Percentiles rank a stretch among this genome's conserved stretches.
Conservation (phyloP, 1,140 invertebrate species). For the Drosophila asahinai region DNA sequence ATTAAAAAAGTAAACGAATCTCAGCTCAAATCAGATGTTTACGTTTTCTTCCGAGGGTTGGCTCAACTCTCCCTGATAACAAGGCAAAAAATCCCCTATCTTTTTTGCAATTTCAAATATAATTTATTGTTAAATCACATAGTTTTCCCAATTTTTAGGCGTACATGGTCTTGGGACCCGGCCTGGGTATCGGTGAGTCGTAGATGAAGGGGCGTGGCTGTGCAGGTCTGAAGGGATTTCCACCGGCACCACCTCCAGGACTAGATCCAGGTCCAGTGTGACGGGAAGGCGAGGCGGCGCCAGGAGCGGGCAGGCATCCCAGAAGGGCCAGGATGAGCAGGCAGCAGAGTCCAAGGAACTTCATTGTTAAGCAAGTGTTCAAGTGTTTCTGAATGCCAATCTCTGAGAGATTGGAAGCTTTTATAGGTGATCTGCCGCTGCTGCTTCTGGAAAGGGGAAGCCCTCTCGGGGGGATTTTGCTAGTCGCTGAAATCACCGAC, state of each 20-base stretch:
- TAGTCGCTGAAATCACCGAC: conserved; percentile 45
- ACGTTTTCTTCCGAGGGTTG: neutral
- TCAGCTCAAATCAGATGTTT: neutral
- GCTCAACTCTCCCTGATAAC: conserved; percentile 8
- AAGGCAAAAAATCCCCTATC: neutral
- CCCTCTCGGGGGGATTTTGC: conserved; percentile 40
- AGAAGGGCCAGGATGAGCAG: conserved; percentile 43
- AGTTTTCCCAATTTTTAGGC: conserved; percentile 35
- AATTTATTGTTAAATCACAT: conserved; percentile 18
- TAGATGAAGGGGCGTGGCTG: conserved; percentile 49
- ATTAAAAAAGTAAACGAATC: conserved; percentile 6
- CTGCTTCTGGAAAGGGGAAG: conserved; percentile 30
- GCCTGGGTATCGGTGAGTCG: conserved; percentile 46
- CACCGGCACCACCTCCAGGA: neutral
- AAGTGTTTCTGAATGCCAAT: conserved; percentile 11
- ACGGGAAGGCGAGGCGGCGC: conserved; percentile 42
- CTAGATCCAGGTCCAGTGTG: conserved; percentile 48
- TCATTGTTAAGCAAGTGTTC: conserved; percentile 40
- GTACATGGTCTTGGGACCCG: conserved; percentile 57
- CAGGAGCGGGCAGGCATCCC: conserved; percentile 18
- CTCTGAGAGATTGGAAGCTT: neutral
- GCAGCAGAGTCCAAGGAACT: conserved; percentile 42
- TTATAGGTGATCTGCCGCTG: conserved; percentile 45
- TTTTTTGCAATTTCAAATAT: neutral
- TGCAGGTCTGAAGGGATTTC: conserved; percentile 9